Conservation (phyloP, 1,140 invertebrate genomes). For the Atta colombica region DNA sequence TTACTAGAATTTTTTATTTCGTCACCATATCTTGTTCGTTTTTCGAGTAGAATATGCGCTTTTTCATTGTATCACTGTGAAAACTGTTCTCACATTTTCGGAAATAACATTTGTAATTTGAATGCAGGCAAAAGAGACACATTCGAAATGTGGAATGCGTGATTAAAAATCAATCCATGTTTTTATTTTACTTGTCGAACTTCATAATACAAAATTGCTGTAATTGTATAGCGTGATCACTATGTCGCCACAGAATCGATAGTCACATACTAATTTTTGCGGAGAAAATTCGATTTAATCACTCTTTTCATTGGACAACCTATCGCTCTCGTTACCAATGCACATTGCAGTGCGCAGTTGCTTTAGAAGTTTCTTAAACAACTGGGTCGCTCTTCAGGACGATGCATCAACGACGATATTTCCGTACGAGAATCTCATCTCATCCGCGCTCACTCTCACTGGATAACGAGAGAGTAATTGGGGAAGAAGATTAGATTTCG, state of each 20-base stretch:
- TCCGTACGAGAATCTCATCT: conserved; percentile 60
- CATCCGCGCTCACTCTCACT: conserved; percentile 38
- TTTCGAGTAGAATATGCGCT: not conserved
- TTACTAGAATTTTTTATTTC: not conserved
- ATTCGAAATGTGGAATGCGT: not conserved
- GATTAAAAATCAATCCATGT: conserved; percentile 36
- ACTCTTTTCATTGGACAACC: not conserved
- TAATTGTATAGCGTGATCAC: not conserved
- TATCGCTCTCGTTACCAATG: not conserved
- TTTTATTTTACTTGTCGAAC: not conserved
- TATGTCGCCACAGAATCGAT: not conserved
- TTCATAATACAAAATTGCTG: not conserved
- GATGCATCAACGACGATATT: conserved; percentile 36
- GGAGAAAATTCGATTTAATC: conserved; percentile 27
- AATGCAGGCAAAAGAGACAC: not conserved
- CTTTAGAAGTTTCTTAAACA: conserved; percentile 30
- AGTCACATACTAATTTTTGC: not conserved
- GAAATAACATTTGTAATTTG: conserved; percentile 33
- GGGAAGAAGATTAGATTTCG: conserved; percentile 68
- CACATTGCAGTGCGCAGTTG: not conserved
- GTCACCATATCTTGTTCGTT: too few species aligned
- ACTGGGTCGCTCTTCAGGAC: conserved; percentile 38
- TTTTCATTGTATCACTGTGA: not conserved
- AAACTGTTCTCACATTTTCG: not conserved
- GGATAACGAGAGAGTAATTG: conserved; percentile 73